These are phyloP conservation scores for Hydrozoanthus gracilis DNA, from an alignment of 92 coral and sea anemone species.

Conservation along the genomic window DNA sequence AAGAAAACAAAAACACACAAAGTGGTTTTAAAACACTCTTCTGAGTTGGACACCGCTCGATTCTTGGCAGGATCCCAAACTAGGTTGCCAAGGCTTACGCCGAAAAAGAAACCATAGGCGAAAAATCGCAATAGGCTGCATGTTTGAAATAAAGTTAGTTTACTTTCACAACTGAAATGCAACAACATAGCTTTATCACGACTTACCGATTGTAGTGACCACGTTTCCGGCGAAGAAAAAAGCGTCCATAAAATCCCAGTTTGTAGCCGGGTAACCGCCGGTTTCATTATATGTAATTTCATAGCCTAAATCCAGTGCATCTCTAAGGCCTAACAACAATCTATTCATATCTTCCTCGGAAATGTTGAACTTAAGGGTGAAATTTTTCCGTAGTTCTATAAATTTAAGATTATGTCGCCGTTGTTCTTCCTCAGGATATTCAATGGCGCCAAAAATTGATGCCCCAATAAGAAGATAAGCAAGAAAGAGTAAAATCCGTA, in stretches of 20 bases:
- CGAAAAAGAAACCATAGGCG: background rate
- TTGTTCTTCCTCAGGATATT: slow-evolving; percentile 59
- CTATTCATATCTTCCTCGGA: slow-evolving; percentile 70
- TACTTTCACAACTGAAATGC: background rate
- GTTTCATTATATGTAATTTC: slow-evolving; percentile 47
- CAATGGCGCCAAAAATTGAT: slow-evolving; percentile 82
- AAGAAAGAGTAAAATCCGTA: slow-evolving; percentile 89
- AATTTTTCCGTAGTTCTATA: slow-evolving; percentile 48
- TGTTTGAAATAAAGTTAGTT: slow-evolving; percentile 6
- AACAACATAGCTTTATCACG: background rate
- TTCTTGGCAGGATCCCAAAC: slow-evolving; percentile 33
- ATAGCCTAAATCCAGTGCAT: slow-evolving; percentile 84
- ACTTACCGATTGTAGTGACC: slow-evolving; percentile 96
- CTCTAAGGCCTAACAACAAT: slow-evolving; percentile 71
- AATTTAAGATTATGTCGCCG: slow-evolving; percentile 51
- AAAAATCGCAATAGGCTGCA: slow-evolving; percentile 24
- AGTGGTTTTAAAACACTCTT: background rate
- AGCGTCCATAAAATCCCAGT: slow-evolving; percentile 96
- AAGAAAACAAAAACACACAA: background rate
- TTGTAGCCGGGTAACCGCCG: slow-evolving; percentile 52
- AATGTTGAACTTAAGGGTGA: slow-evolving; percentile 65
- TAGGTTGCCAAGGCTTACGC: slow-evolving; percentile 23
- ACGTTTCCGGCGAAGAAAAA: slow-evolving; percentile 98
- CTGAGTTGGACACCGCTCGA: background rate
- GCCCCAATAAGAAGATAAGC: slow-evolving; percentile 93